Evolutionary conservation across 2,888 invertebrate species (phyloP), one percentile per base, ranked within the genome.

Genomic region (Leptinotarsa haldemani): DNA sequence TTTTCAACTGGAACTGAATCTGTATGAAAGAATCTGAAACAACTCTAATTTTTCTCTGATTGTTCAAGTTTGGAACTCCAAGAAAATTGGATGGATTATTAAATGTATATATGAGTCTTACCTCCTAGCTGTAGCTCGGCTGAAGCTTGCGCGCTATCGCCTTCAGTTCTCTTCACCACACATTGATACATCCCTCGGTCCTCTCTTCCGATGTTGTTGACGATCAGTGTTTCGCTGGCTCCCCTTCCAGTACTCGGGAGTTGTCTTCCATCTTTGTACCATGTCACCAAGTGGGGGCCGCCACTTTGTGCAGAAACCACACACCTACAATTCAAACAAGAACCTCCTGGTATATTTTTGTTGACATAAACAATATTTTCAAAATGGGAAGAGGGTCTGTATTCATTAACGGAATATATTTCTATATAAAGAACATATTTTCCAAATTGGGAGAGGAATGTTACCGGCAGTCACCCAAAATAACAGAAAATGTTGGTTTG

Each of bases 151-250:
- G 93, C 93, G 3, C 93, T 93, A 83, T 93, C 93, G 18, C 93
- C 93, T 84, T 93, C 93, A 48, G 92, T 90, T 77, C 93, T 88
- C 75, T 93, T 88, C 9, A 93, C 93, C 76, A 94, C 90, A 85
- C 94, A 94, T 85, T 94, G 94, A 85, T 94, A 94, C 93, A 94
- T 93, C 80, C 94, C 94, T 74, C 93, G 90, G 84, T 94, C 93
- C 82, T 93, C 93, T 69, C 93, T 88, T 53, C 91, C 92, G 58
- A 94, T 93, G 73, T 92, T 91, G 78, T 90, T 90, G 80, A 94
- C 89, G 69, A 92, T 88, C 69, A 93, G 84, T 52, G 91, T 90
- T 81, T 93, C 93, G 65, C 90, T 90, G 68, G 89, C 89, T 76
- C 91, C 91, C 78, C 93, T 89, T 9, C 92, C 92, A 7, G 92